Percentiles rank a stretch among this genome's conserved stretches.
Conservation (phyloP, 2,888 invertebrate species). For the Halocaridina rubra region DNA sequence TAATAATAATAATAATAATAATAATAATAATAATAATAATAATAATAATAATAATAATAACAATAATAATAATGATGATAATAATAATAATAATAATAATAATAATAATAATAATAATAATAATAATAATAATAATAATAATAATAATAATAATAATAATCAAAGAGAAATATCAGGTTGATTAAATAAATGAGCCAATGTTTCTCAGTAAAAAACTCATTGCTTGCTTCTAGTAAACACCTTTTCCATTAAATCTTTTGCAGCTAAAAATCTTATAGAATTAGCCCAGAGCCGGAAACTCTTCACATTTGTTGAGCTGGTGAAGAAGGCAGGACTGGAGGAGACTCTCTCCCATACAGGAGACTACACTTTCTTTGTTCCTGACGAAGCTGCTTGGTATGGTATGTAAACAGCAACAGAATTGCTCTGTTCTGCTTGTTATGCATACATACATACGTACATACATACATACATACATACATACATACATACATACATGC, state of each 20-base stretch:
- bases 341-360: slow-evolving; percentile 69
- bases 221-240: too few species aligned
- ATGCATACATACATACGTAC: too few species aligned
- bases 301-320: slow-evolving; percentile 69
- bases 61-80: background rate
- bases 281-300: slow-evolving; percentile 68
- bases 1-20: background rate
- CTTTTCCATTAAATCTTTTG: too few species aligned
- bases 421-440: too few species aligned
- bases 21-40: background rate
- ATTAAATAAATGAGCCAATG: too few species aligned
- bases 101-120: background rate
- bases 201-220: too few species aligned
- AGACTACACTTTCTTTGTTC: slow-evolving; percentile 71
- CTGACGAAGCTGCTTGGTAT: slow-evolving; percentile 70
- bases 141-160: too few species aligned
- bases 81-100: background rate
- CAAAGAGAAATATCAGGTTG: too few species aligned
- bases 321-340: slow-evolving; percentile 69
- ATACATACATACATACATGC: too few species aligned
- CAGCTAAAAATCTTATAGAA: slow-evolving; percentile 70
- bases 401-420: too few species aligned
- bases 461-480: too few species aligned
- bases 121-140: slow-evolving; percentile 8
- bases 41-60: background rate